Base-by-base conservation (phyloP, 2,888 invertebrate species). In the Dinocampus coccinellae region DNA sequence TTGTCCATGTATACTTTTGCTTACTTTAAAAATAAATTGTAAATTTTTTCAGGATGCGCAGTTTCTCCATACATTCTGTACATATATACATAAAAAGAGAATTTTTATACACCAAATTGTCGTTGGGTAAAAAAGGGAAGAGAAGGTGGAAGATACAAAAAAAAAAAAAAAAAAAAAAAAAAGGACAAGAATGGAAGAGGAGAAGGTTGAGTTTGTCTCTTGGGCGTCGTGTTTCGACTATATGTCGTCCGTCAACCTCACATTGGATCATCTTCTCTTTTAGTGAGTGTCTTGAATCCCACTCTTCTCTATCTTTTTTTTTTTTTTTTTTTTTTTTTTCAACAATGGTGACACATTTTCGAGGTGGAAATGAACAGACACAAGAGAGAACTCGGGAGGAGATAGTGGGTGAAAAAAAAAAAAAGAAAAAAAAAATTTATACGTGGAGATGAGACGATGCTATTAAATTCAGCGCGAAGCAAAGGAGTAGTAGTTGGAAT, bases 221-320 rank as follows among this genome's bases (percentile, higher is more conserved):
- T 29, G 78, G 76, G 80, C 73, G 74, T 78, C 78, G 78, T 78
- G 16, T 58, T 58, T 57, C 7, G 57, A 7, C 47, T 47, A 47
- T 47, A 47, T 16, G 16, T 16, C 9, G 47, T 47, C 47, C 47
- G 16, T 47, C 47, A 47, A 47, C 47, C 47, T 2, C 47, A 47
- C 47, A 47, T 47, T n/a, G 47, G 47, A 47, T 47, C 47, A 47
- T 47, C 47, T 47, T 16, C 9, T 47, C 47, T 47, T 47, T 20
- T 47, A 6, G 16, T 16, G 47, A 16, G 47, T 47, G 47, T 7
- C 16, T 7, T 47, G 47, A 16, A 47, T 47, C 47, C 6, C n/a
- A 11, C 11, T 11, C 11, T n/a, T 6, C 16, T n/a, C n/a, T 4
- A 3, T n/a, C 9, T 16, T 16, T 47, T 16, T 42, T 47, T 13